Conservation (phyloP, 2,888 invertebrate genomes). For the Gastracanthus pulcherrimus region DNA sequence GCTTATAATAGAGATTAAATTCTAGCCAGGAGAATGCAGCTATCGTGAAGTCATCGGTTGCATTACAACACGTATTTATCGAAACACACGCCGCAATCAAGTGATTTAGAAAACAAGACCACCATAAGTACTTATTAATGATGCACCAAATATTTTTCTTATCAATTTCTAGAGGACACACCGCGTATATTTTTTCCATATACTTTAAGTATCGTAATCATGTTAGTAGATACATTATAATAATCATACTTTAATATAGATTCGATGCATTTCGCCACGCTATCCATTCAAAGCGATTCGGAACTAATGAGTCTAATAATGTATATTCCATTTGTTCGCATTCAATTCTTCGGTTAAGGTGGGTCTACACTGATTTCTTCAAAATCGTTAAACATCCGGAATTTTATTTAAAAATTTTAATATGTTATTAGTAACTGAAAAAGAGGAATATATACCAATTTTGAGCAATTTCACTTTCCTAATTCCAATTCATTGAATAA, state of each 20-base stretch:
- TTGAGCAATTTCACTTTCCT: too few species aligned
- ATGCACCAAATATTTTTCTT: neutral
- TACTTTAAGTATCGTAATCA: constrained; percentile 14
- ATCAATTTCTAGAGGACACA: constrained; percentile 8
- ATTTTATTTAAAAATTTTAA: too few species aligned
- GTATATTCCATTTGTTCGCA: too few species aligned
- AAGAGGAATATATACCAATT: too few species aligned
- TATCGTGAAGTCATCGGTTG: neutral
- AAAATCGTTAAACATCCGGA: too few species aligned
- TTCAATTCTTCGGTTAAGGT: too few species aligned
- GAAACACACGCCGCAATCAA: neutral
- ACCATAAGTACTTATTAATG: constrained; percentile 17
- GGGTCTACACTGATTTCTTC: too few species aligned
- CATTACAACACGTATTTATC: constrained; percentile 7
- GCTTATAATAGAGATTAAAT: neutral
- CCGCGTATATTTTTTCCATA: constrained; percentile 22
- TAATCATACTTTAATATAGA: neutral
- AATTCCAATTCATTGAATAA: too few species aligned
- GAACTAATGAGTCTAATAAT: neutral
- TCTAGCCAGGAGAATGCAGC: constrained; percentile 36
- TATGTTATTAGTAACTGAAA: too few species aligned
- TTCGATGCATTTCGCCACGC: neutral
- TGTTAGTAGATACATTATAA: constrained; percentile 6
- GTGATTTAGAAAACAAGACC: constrained; percentile 36
- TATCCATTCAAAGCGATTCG: neutral